phyloP scores from a whole-genome alignment of 2,888 invertebrate species.

The Cecidostiba fungosa region DNA sequence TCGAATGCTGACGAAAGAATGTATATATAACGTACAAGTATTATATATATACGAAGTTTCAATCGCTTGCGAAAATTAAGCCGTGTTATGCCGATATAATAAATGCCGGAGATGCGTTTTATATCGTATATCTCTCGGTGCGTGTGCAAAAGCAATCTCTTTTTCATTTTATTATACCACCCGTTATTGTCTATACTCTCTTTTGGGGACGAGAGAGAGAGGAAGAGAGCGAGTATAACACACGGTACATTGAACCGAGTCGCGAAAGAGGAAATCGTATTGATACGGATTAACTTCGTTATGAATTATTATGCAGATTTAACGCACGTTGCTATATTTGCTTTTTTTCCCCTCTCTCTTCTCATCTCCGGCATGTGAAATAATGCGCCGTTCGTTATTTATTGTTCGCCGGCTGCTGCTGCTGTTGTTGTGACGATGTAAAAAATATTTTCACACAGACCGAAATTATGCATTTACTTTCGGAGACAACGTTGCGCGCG shows the following conservation, averaged over 20 bases:
- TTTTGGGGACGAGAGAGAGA: background rate
- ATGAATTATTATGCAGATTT: background rate
- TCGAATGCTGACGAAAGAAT: constrained; percentile 13
- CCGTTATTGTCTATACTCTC: background rate
- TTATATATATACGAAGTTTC: background rate
- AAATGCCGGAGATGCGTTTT: background rate
- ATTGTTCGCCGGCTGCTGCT: background rate
- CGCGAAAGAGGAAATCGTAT: background rate
- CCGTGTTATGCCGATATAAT: background rate
- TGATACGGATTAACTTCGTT: constrained; percentile 17
- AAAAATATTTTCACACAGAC: background rate
- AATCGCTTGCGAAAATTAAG: constrained; percentile 1
- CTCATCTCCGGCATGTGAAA: background rate
- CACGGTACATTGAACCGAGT: background rate
- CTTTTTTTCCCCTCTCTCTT: background rate
- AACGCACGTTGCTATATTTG: background rate
- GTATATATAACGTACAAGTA: background rate
- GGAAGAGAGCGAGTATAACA: background rate
- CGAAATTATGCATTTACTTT: background rate
- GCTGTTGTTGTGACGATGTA: background rate
- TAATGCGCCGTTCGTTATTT: background rate
- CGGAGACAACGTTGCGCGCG: background rate
- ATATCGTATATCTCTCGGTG: background rate
- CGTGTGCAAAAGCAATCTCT: background rate
- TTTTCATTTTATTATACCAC: background rate